Evolutionary conservation across 2,113 vertebrate genomes (phyloP).

Genomic region (Anhinga rufa): DNA sequence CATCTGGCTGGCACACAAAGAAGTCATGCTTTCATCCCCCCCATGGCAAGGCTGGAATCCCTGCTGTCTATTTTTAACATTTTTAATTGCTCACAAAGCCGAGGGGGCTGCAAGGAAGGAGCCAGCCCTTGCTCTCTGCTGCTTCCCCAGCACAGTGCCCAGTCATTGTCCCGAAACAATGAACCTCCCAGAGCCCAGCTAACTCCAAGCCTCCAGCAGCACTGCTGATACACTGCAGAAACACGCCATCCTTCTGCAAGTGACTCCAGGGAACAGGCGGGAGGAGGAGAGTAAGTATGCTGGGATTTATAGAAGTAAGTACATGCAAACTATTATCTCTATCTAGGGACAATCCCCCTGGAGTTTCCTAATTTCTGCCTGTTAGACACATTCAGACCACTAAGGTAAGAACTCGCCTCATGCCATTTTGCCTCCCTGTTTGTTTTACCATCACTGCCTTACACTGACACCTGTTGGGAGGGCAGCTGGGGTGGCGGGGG

Average conservation of each 20-base stretch:
- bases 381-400: background rate
- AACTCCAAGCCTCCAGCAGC: background rate
- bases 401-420: accelerated
- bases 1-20: background rate
- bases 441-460: background rate
- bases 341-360: background rate
- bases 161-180: background rate
- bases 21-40: background rate
- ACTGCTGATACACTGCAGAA: background rate
- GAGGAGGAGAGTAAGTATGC: background rate
- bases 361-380: background rate
- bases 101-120: background rate
- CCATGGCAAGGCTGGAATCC: background rate
- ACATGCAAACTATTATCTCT: background rate
- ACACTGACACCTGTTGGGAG: background rate
- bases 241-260: accelerated
- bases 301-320: background rate
- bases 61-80: background rate
- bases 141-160: background rate
- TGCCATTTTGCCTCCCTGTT: background rate
- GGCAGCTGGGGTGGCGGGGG: background rate
- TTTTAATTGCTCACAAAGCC: background rate
- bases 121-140: background rate
- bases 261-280: accelerated
- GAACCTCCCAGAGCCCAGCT: background rate